phyloP scores from a whole-genome alignment of 2,888 invertebrate genomes.

The Neuroscelio doddi region DNA sequence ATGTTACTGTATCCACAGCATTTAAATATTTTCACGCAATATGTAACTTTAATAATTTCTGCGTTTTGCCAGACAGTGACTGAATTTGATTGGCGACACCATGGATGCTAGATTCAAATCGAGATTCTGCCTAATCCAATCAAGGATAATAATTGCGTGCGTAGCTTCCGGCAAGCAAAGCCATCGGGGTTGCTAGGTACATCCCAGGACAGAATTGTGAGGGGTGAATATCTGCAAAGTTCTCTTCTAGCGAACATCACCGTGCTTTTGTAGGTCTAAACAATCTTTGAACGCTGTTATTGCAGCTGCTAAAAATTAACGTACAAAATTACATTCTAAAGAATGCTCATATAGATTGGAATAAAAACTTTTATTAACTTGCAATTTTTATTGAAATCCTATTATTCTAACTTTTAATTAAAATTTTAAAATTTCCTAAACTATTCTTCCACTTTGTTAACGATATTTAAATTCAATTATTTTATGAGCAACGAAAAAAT shows the following conservation, averaged over 20 bases:
- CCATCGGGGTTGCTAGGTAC: slow-evolving; percentile 50
- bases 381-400: too few relatives aligned
- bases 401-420: too few relatives aligned
- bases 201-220: slow-evolving; percentile 35
- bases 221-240: slow-evolving; percentile 50
- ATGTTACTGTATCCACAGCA: too few relatives aligned
- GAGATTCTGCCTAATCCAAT: slow-evolving; percentile 68
- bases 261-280: slow-evolving; percentile 20
- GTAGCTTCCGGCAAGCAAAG: slow-evolving; percentile 63
- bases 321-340: neutral
- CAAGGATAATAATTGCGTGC: slow-evolving; percentile 68
- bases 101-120: slow-evolving; percentile 58
- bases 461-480: too few relatives aligned
- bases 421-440: too few relatives aligned
- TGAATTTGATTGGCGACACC: slow-evolving; percentile 57
- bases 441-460: too few relatives aligned
- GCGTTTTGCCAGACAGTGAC: slow-evolving; percentile 25
- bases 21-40: too few relatives aligned
- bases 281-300: slow-evolving; percentile 33
- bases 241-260: too few relatives aligned
- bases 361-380: too few relatives aligned
- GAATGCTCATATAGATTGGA: too few relatives aligned
- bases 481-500: too few relatives aligned
- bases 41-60: too few relatives aligned
- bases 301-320: slow-evolving; percentile 20